phyloP scores from a whole-genome alignment of 2,888 invertebrate species.

The Thereva nobilitata region DNA sequence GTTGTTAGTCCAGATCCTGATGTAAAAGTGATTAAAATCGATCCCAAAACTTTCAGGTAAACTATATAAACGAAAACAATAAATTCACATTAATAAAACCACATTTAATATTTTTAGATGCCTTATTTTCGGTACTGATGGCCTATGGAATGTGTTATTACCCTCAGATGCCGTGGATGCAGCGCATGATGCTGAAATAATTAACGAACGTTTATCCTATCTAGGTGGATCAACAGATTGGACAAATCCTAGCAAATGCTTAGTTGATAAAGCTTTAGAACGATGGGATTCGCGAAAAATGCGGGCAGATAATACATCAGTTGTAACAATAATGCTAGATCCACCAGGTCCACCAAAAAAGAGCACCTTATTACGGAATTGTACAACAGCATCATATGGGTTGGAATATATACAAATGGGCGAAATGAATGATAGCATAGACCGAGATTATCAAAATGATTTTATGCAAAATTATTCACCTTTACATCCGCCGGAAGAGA shows the following conservation, averaged over 20 bases:
- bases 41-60: conserved; percentile 71
- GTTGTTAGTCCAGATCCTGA: conserved; percentile 98
- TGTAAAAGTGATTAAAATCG: conserved; percentile 81
- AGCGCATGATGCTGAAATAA: conserved; percentile 79
- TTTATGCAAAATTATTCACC: neutral
- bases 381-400: conserved; percentile 49
- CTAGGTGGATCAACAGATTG: conserved; percentile 62
- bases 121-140: conserved; percentile 94
- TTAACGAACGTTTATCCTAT: conserved; percentile 68
- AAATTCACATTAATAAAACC: neutral
- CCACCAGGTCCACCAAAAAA: conserved; percentile 81
- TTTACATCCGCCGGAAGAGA: neutral
- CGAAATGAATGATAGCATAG: conserved; percentile 19
- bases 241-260: conserved; percentile 89
- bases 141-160: conserved; percentile 93
- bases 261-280: conserved; percentile 81
- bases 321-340: conserved; percentile 86
- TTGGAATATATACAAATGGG: conserved; percentile 46
- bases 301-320: conserved; percentile 96
- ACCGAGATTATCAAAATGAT: conserved; percentile 13
- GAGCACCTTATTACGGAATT: conserved; percentile 62
- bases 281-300: conserved; percentile 83
- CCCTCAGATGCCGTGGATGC: conserved; percentile 81
- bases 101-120: conserved; percentile 63
- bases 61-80: conserved; percentile 44